Evolutionary conservation across 2,113 vertebrate species (phyloP).

Genomic region (Chrysemys picta): DNA sequence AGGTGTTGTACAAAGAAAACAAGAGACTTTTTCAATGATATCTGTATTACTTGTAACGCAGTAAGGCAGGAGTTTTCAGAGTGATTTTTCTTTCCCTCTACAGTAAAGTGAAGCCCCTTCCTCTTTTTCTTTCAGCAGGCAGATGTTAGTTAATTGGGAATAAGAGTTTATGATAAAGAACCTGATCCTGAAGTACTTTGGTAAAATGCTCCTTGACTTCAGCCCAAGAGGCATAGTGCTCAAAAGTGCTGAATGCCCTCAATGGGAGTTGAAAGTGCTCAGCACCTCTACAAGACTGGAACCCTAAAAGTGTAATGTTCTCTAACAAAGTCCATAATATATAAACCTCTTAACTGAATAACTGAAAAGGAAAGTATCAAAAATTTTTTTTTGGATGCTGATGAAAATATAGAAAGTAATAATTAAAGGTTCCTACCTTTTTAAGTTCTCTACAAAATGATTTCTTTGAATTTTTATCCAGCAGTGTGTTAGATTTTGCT

Average conservation of each 20-base stretch:
- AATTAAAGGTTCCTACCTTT: slow-evolving; percentile 80
- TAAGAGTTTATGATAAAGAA: not conserved
- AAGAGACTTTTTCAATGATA: not conserved
- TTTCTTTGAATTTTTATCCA: slow-evolving; percentile 80
- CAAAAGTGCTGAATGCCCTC: not conserved
- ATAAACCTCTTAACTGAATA: not conserved
- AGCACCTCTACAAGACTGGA: not conserved
- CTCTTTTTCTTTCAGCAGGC: not conserved
- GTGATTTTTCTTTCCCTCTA: not conserved
- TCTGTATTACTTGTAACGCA: not conserved
- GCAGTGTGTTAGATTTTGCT: slow-evolving; percentile 55
- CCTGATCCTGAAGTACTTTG: not conserved
- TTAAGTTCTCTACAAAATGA: slow-evolving; percentile 86
- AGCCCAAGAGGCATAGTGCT: not conserved
- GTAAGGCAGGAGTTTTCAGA: not conserved
- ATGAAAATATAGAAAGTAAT: not conserved
- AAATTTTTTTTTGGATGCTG: not conserved
- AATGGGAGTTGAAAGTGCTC: not conserved
- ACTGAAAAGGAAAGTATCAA: not conserved
- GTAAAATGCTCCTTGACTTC: not conserved
- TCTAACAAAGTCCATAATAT: not conserved
- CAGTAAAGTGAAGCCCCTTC: not conserved
- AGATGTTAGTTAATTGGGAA: not conserved
- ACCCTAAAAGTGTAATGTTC: not conserved
- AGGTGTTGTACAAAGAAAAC: not conserved